These are phyloP conservation scores for Tuberolachnus salignus DNA, from an alignment of 2,888 invertebrate genomes.

Conservation along the genomic window DNA sequence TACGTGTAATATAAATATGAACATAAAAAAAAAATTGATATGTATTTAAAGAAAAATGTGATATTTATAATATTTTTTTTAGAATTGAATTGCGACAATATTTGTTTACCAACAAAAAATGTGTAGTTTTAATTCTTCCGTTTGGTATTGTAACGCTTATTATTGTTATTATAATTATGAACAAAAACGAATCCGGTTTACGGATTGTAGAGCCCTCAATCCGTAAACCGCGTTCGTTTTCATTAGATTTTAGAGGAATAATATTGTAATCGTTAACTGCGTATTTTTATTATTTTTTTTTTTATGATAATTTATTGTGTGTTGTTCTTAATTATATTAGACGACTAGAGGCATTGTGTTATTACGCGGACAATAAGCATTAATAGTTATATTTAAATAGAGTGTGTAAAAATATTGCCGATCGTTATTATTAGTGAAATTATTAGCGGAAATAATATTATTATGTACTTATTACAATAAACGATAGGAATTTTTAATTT, in stretches of 20 bases:
- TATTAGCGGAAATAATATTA: background rate
- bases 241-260: conserved; percentile 1
- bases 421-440: background rate
- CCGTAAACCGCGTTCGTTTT: conserved; percentile 53
- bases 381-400: background rate
- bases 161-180: background rate
- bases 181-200: conserved; percentile 51
- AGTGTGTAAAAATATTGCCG: background rate
- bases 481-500: conserved; percentile 40
- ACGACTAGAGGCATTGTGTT: no score
- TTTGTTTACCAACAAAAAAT: no score
- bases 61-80: no score
- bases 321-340: background rate
- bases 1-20: no score
- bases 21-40: no score
- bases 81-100: no score
- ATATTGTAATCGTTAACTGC: background rate
- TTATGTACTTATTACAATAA: conserved; percentile 36
- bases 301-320: background rate
- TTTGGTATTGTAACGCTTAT: no score
- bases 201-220: conserved; percentile 52
- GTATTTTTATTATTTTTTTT: background rate
- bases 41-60: no score
- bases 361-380: background rate
- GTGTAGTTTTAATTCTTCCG: no score